Evolutionary conservation across 2,888 invertebrate genomes (phyloP), one percentile per base, ranked within the genome.

Genomic region (Leucoma salicis): DNA sequence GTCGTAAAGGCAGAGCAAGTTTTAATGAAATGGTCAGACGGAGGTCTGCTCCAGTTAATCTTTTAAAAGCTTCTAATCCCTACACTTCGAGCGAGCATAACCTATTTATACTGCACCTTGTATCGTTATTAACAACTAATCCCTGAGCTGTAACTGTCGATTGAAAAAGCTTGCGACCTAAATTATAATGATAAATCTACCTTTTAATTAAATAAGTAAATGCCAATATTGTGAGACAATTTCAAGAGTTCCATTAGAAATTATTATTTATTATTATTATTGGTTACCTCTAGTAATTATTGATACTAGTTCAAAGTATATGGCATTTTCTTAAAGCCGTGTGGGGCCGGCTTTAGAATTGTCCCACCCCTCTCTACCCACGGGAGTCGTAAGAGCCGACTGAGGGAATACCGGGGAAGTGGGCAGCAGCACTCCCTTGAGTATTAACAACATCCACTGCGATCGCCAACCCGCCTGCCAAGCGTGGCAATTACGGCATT

Each of bases 31-130:
- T 66, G 73, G 72, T 72, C 74, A 73, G 63, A 62, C 63, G 64
- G 64, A 65, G 69, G 74, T 68, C 67, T 63, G 70, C 58, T 64
- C 70, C 59, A 70, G 74, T 70, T 79, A 82, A 83, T 81, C 82
- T 78, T 77, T 78, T 76, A 73, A 78, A 78, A 80, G 76, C 78
- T 71, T 65, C 74, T 78, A 75, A 79, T 78, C 71, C 66, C 50
- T 63, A 67, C 68, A 72, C 70, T 74, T 73, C 61, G 66, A 70
- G 66, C 59, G 61, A 53, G 53, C 46, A 52, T 61, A 58, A 45
- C 57, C 53, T 66, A 59, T 67, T 64, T 59, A 48, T 67, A 60
- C 61, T 57, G 58, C 55, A 15, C 2, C 33, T 42, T 32, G 33
- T 44, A 39, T 33, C 41, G 11, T 27, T 50, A 41, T 15, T 14